Evolutionary conservation across 2,888 invertebrate species (phyloP), one percentile per base, ranked within the genome.

Genomic region (Caradrina clavipalpis): DNA sequence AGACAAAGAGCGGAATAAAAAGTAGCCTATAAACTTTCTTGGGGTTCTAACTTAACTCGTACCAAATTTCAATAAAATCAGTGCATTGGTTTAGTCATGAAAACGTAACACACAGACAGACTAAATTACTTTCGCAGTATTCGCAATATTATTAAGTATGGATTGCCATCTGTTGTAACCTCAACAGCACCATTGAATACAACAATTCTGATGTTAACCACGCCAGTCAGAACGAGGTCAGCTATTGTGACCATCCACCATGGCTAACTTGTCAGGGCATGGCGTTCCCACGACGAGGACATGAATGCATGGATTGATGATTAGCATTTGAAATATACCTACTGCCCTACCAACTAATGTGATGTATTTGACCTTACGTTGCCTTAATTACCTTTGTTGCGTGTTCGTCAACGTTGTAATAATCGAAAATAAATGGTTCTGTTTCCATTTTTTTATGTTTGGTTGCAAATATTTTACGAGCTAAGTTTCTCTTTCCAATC

Each of bases 211-310:
- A 73, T 79, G 79, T 85, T 78, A 85, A 73, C 81, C 75, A 79
- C 76, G 80, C 78, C 78, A 78, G 77, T 75, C 74, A 73, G 61
- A 81, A 74, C 86, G 87, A 90, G 91, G 91, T 86, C 91, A 83
- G 45, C 82, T 69, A 89, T 90, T 91, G 89, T 89, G 78, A 78
- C 75, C 78, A 80, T 65, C 80, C 81, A 69, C 85, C 87, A 86
- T 89, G 80, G 84, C 77, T 81, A 81, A 86, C 83, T 69, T 81
- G 84, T 71, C 81, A 80, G 82, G 81, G 81, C 84, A 86, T 80
- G 76, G 77, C 76, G 83, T 90, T 92, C 91, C 87, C 91, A 92
- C 88, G 89, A 73, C 73, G 75, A 80, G 70, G 69, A 58, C 72
- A 74, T 75, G 42, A 70, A 81, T 79, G 57, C 78, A 78, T 64